These are phyloP conservation scores for Kryphioiulus occultus DNA, from an alignment of 2,888 invertebrate species.

Conservation along the genomic window DNA sequence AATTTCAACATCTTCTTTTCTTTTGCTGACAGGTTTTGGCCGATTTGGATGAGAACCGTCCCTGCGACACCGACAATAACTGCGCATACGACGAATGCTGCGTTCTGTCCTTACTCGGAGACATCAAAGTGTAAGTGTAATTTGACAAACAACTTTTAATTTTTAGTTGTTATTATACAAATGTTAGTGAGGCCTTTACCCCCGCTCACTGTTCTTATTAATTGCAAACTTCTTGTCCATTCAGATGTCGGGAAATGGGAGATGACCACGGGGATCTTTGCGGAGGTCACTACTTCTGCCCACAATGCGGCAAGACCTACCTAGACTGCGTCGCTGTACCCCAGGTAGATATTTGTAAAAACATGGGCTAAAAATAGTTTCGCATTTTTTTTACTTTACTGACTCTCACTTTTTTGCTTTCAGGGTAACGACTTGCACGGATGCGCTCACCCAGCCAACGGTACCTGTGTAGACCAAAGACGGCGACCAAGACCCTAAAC, in stretches of 20 bases:
- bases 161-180: too few relatives aligned
- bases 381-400: neutral
- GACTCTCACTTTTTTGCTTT: neutral
- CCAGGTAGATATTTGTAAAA: neutral
- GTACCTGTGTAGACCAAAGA: constrained; percentile 27
- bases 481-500: neutral
- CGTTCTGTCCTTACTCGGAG: constrained; percentile 40
- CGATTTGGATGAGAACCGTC: neutral
- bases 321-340: neutral
- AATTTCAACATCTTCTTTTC: neutral
- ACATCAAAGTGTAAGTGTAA: constrained; percentile 47
- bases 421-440: neutral
- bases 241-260: constrained; percentile 45
- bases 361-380: neutral
- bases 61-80: neutral
- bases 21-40: neutral
- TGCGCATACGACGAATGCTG: constrained; percentile 44
- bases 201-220: neutral
- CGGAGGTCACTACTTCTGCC: constrained; percentile 46
- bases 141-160: neutral
- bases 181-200: too few relatives aligned
- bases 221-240: neutral
- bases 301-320: neutral
- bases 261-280: constrained; percentile 45
- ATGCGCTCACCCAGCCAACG: constrained; percentile 48